Evolutionary conservation across 2,797 vertebrate genomes (phyloP), one percentile per base, ranked within the genome.

Genomic region (Tamandua tetradactyla): DNA sequence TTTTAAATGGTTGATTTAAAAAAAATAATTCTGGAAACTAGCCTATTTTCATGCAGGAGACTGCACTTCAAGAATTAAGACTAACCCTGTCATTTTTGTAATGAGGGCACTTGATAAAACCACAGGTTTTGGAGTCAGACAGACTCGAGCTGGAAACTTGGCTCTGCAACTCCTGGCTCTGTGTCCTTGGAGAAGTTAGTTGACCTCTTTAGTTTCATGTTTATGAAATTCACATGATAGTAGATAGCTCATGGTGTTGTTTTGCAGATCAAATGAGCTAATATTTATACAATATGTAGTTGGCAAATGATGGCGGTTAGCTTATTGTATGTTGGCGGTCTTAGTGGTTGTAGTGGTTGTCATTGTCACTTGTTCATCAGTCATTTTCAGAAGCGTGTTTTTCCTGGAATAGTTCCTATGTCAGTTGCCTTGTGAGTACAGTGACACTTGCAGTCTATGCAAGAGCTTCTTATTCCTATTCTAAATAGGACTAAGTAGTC

Each of bases 371-470:
- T 27, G 20, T 5, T 15, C 52, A 18, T 32, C 42, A 35, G 37
- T 62, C 15, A 35, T 47, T 40, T 49, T 52, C 23, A 64, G 52
- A 79, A 42, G 32, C 2, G 7, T 3, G 0, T 30, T 25, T 61
- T 71, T 42, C 23, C 35, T 49, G 32, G 44, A 25, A 6, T 27
- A 3, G 44, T 74, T 17, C 6, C 72, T 5, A 4, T 1, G 13
- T 27, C 55, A 7, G 6, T 5, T 7, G 0, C 30, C 49, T 2
- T 23, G 1, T 2, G 3, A 35, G 3, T 1, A 4, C 2, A 0
- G 0, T 6, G 23, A 10, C n/a, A 9, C 20, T 4, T 13, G 37
- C 0, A 13, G 20, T 30, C n/a, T 22, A 7, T 0, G 32, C 4
- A 2, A 27, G 75, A 9, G 5, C 37, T 35, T 7, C 20, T 32